Conservation (phyloP, 2,113 vertebrate genomes). For the Thamnaconus septentrionalis region DNA sequence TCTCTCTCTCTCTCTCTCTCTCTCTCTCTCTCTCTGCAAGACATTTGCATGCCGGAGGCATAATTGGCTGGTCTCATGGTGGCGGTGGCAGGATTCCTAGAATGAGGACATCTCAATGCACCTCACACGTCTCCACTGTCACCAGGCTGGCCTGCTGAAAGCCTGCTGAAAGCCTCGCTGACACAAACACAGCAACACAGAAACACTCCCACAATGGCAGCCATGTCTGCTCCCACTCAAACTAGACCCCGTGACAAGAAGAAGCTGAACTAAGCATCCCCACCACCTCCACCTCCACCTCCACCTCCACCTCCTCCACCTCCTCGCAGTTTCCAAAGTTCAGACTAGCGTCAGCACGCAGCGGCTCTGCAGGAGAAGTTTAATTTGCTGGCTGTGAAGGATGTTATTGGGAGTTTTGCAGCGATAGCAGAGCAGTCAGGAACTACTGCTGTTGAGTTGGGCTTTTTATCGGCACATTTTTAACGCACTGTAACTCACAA, state of each 20-base stretch:
- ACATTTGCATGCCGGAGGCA: constrained; percentile 80
- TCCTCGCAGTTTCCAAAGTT: constrained; percentile 78
- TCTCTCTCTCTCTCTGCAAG: constrained; percentile 56
- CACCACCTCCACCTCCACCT: neutral
- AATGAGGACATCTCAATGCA: constrained; percentile 96
- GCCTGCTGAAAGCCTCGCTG: constrained; percentile 84
- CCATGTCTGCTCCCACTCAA: constrained; percentile 84
- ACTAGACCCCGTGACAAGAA: constrained; percentile 87
- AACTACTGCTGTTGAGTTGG: constrained; percentile 54
- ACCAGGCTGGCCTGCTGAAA: constrained; percentile 75
- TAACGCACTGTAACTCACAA: too few species aligned
- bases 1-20: constrained; percentile 10
- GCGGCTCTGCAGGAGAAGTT: constrained; percentile 70
- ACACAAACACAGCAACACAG: constrained; percentile 91
- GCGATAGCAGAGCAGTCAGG: constrained; percentile 64
- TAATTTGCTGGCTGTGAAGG: constrained; percentile 59
- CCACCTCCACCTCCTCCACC: constrained; percentile 52
- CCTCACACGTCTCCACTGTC: constrained; percentile 89
- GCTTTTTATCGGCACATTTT: too few species aligned
- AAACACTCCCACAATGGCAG: constrained; percentile 84
- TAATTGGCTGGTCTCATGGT: constrained; percentile 79
- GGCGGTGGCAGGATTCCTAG: constrained; percentile 81
- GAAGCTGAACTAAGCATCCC: constrained; percentile 82
- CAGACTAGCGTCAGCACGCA: constrained; percentile 71
- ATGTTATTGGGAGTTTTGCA: constrained; percentile 56